Evolutionary conservation across 2,888 invertebrate genomes (phyloP).

Genomic region (Loripinus fragilis): DNA sequence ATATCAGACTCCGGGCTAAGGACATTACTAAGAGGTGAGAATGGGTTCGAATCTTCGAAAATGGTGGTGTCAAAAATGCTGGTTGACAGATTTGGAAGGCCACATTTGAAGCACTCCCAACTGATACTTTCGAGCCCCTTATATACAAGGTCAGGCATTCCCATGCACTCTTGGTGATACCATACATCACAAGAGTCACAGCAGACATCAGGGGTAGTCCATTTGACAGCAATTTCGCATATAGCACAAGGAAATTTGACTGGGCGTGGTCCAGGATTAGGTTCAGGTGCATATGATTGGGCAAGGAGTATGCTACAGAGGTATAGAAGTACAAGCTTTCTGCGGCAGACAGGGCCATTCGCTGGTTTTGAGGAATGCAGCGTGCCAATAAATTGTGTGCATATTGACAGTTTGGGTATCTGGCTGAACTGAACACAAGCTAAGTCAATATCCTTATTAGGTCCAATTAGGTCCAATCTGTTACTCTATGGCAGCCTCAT

Average conservation of each 20-base stretch:
- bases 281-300: no score
- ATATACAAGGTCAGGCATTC: constrained; percentile 23
- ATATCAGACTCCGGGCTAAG: background rate
- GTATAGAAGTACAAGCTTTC: no score
- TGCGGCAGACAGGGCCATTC: no score
- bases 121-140: background rate
- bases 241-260: constrained; percentile 27
- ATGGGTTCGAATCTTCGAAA: background rate
- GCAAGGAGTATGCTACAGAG: no score
- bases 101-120: constrained; percentile 30
- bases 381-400: no score
- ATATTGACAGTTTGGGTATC: no score
- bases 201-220: constrained; percentile 18
- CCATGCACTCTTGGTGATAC: constrained; percentile 36
- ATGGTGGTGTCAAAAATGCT: background rate
- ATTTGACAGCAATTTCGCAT: constrained; percentile 29
- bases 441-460: no score
- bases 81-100: background rate
- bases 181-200: constrained; percentile 35
- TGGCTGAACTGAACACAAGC: no score
- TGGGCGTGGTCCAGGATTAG: no score
- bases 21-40: background rate
- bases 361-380: no score
- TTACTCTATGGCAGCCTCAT: no score
- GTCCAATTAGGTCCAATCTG: no score